Base-by-base conservation (phyloP, 53 echinoderm and acorn worm species). In the Mesocentrotus franciscanus region DNA sequence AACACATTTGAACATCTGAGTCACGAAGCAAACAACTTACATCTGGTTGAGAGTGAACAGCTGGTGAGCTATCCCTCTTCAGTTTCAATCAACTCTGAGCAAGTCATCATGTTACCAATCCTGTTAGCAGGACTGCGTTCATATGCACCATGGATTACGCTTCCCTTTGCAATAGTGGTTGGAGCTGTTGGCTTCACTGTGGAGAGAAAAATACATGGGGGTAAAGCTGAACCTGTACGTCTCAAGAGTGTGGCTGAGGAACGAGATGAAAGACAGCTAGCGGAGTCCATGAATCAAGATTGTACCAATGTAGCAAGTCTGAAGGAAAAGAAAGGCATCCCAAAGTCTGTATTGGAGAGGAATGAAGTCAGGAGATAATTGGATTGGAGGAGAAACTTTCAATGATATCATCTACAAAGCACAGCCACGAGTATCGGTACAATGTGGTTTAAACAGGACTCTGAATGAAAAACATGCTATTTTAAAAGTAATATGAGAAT, bases 121-220 rank as follows among this genome's bases (percentile, higher is more conserved):
- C 92, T 99, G 90, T 74, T 97, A 29, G 99, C 99, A 78, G 98
- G 98, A 17, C 15, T 97, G 79, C 96, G 99, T 60, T 95, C 98
- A 78, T 99, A 99, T 64, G 99, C 97, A 20, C 99, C 99, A 12
- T 99, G 98, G 58, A 96, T 98, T 33, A 97, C 97, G 34, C 96
- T 99, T 85, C 99, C 99, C 11, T 93, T 97, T 70, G 98, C 99
- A 30, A 70, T 97, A 29, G 97, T 98, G 15, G 95, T 99, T 17
- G 99, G 99, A 39, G 96, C 97, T 42, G 96, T 99, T 78, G 99
- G 99, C 10, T 99, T 97, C 91, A 97, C 97, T 26, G 91, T 97
- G 64, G 99, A 99, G 94, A 95, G 96, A 91, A 93, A 96, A 58
- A 90, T 97, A 58, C 96, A 98, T 39, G 96, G 97, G 49, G 96